phyloP scores from a whole-genome alignment of 2,113 vertebrate species.

The Taurulus bubalis region DNA sequence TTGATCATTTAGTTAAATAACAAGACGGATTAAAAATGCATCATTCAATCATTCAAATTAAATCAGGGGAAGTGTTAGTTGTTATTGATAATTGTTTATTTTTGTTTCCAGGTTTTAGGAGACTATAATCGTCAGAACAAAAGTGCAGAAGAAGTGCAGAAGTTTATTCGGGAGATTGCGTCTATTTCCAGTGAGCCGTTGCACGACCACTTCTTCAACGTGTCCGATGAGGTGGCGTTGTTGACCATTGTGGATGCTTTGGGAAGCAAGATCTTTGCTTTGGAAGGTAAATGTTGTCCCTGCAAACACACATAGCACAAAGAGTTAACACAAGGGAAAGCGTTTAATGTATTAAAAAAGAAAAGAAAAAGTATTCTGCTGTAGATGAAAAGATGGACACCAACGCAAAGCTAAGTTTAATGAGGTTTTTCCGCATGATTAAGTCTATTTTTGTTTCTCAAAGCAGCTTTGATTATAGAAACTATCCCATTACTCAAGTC shows the following conservation, averaged over 20 bases:
- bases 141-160: slow-evolving; percentile 83
- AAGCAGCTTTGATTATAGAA: too few species aligned
- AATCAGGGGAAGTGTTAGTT: background rate
- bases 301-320: background rate
- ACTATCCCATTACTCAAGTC: too few species aligned
- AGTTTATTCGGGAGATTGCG: slow-evolving; percentile 92
- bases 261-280: slow-evolving; percentile 94
- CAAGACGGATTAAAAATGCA: background rate
- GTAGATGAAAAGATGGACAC: background rate
- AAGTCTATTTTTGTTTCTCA: too few species aligned
- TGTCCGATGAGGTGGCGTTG: slow-evolving; percentile 93
- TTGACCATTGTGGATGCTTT: slow-evolving; percentile 91
- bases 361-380: too few species aligned
- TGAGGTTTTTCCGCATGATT: too few species aligned
- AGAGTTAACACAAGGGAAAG: background rate
- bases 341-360: background rate
- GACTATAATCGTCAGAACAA: slow-evolving; percentile 94
- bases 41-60: background rate
- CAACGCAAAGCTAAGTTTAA: background rate
- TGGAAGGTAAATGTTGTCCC: slow-evolving; percentile 88
- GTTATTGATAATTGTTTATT: too few species aligned
- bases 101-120: slow-evolving; percentile 96
- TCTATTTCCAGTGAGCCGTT: slow-evolving; percentile 90
- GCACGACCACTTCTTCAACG: slow-evolving; percentile 97
- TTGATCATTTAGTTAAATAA: background rate